Evolutionary conservation across 2,888 invertebrate species (phyloP).

Genomic region (Fragum whitleyi): DNA sequence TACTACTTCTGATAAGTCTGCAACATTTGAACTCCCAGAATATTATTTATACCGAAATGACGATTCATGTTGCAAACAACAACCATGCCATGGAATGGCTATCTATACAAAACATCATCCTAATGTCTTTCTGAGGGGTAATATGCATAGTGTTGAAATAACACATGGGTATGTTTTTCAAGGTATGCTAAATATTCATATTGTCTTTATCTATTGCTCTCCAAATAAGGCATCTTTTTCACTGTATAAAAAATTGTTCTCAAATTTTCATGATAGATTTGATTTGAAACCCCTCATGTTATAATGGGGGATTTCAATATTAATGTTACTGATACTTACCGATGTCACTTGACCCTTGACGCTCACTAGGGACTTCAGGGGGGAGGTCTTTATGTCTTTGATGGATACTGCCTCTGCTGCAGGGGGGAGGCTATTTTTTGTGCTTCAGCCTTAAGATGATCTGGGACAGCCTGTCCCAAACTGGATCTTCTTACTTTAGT

Average conservation of each 20-base stretch:
- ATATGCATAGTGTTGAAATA: not conserved
- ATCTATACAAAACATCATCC: constrained; percentile 2
- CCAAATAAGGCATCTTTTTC: not conserved
- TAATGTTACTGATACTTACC: not conserved
- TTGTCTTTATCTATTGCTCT: constrained; percentile 1
- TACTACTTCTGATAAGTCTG: not conserved
- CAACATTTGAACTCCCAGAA: not conserved
- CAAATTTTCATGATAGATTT: not conserved
- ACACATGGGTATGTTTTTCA: not conserved
- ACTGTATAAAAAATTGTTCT: too few species aligned
- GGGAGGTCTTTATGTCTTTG: not conserved
- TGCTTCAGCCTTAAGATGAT: not conserved
- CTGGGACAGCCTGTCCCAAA: not conserved
- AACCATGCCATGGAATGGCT: constrained; percentile 40
- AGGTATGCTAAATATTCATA: not conserved
- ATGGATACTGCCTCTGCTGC: not conserved
- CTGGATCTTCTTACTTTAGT: not conserved
- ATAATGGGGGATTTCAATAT: constrained; percentile 15
- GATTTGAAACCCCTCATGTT: not conserved
- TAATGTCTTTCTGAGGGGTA: not conserved
- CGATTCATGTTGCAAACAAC: not conserved
- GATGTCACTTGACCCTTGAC: not conserved
- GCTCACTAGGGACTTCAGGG: not conserved
- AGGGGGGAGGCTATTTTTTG: not conserved
- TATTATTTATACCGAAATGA: constrained; percentile 29